Percentiles rank a stretch among this genome's conserved stretches.
Evolutionary conservation across 2,113 vertebrate species (phyloP).

Genomic region (Tauraco erythrolophus): DNA sequence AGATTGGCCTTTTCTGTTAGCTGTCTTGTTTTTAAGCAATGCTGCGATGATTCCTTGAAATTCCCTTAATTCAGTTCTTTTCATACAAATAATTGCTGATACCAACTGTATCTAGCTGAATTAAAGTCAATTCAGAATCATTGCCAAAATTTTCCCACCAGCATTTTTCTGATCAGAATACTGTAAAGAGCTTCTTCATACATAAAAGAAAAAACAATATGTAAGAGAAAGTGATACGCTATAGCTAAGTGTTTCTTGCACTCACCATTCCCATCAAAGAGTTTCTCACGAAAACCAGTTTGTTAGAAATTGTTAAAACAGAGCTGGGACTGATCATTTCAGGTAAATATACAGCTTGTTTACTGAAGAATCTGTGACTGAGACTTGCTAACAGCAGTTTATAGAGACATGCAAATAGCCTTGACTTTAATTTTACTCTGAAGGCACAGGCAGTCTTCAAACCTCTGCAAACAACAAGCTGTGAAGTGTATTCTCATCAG

Average conservation of each 20-base stretch:
- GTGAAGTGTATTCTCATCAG: conserved; percentile 12
- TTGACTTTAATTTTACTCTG: conserved; percentile 50
- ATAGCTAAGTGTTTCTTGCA: neutral
- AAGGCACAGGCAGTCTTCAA: neutral
- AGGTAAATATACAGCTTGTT: neutral
- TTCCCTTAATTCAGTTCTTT: neutral
- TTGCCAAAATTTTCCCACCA: neutral
- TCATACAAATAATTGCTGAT: neutral
- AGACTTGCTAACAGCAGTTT: conserved; percentile 27
- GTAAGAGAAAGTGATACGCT: neutral
- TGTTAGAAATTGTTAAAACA: neutral
- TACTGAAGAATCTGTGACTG: conserved; percentile 2
- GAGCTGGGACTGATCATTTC: neutral
- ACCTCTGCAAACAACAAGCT: neutral
- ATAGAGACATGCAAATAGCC: neutral
- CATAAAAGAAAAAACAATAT: neutral
- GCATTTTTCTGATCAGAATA: neutral
- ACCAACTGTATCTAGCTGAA: neutral
- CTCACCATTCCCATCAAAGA: neutral
- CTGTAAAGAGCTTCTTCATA: neutral
- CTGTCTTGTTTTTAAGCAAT: neutral
- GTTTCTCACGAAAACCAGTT: neutral
- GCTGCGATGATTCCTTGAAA: neutral
- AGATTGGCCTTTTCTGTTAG: neutral
- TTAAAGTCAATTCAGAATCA: neutral